Base-by-base conservation (phyloP, 1,140 invertebrate species). In the Triops cancriformis region DNA sequence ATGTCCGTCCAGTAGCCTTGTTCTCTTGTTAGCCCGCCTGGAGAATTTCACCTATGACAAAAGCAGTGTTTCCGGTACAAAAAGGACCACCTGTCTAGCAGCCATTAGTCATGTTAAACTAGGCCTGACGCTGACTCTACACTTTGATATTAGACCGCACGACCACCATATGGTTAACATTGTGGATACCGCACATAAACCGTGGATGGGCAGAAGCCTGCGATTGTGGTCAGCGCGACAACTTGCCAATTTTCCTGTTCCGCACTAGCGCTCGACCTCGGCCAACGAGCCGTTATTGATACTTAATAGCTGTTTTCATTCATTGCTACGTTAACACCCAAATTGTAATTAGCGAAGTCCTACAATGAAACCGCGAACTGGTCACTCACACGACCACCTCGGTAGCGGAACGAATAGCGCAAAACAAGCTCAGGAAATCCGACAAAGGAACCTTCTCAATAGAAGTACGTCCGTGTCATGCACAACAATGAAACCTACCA, bases 11-110 rank as follows among this genome's bases (percentile, higher is more conserved):
- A 23, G 18, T 64, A 64, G 31, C 51, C 51, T 64, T 64, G 6
- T 18, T 64, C 23, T 14, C 51, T 23, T 23, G 14, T 64, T 23
- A 23, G 51, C 18, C 51, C 7, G 51, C 51, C 7, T 64, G 51
- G 5, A 64, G 18, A 64, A 23, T 18, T 64, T 64, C 14, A 18
- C 18, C 18, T 64, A 64, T 14, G 51, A 64, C 51, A 64, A 64
- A 64, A 64, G 51, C 51, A 64, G 51, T 64, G 51, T 64, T 64
- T 64, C 51, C 51, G 51, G 51, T 64, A 64, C 51, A 64, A 64
- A 64, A 23, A 64, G 51, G 51, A 64, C 51, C 51, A 64, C 51
- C 51, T 64, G 51, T 64, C 51, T 23, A n/a, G 51, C 23, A 23
- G 9, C 51, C 51, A 64, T 64, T 64, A 64, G 23, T 64, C 51